phyloP scores from a whole-genome alignment of 2,113 vertebrate species.

The Erpornis zantholeuca region DNA sequence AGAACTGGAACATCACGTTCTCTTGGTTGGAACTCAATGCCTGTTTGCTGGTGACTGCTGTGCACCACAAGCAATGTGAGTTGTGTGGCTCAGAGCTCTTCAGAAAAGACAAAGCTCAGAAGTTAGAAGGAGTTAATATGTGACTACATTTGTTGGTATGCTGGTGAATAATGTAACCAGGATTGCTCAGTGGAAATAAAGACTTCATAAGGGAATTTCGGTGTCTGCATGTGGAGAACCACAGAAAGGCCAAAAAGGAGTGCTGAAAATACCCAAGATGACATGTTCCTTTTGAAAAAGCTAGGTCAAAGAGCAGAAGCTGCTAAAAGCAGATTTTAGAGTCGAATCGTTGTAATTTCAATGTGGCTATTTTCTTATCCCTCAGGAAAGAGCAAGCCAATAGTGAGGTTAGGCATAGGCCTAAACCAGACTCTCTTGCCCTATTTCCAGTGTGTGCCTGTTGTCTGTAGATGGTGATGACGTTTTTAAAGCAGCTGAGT shows the following conservation, averaged over 20 bases:
- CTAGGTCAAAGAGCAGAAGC: not conserved
- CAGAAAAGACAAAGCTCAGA: not conserved
- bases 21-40: not conserved
- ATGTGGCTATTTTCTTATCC: not conserved
- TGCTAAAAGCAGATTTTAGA: not conserved
- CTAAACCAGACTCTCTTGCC: not conserved
- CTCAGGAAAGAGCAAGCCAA: not conserved
- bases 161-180: constrained; percentile 31
- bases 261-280: not conserved
- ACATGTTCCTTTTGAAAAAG: not conserved
- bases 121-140: not conserved
- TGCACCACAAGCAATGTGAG: not conserved
- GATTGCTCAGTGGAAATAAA: constrained; percentile 35
- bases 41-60: not conserved
- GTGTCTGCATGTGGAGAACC: constrained; percentile 37
- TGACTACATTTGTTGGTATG: constrained; percentile 42
- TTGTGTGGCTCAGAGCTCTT: not conserved
- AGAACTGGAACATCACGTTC: not conserved
- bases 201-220: constrained; percentile 19
- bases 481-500: not conserved
- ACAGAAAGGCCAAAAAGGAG: constrained; percentile 14
- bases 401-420: not conserved
- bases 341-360: not conserved
- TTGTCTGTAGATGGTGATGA: not conserved
- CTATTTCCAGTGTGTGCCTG: not conserved